Evolutionary conservation across 2,888 invertebrate genomes (phyloP), one percentile per base, ranked within the genome.

Genomic region (Junonia oenone): DNA sequence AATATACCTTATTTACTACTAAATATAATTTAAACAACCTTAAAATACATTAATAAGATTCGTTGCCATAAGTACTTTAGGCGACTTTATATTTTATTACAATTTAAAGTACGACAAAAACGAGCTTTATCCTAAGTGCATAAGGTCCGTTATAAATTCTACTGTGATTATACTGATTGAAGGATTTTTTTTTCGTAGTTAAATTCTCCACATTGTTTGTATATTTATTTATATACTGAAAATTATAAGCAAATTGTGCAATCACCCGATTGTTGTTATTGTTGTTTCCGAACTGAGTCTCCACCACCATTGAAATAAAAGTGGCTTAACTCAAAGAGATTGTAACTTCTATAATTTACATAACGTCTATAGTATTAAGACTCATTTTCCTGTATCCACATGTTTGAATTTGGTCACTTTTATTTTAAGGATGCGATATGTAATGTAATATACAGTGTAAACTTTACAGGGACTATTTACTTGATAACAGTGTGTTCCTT

Each of bases 231-330:
- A 17, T 4, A 38, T 13, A 37, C 29, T 33, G 22, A 47, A 47
- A 53, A 40, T 15, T 51, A 14, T 51, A 33, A 56, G 17, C 31
- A 53, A 40, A 51, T 35, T 33, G 47, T 47, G 56, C 51, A 51
- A 51, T 56, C 26, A 13, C 33, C 46, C 33, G 40, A 45, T 51
- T 26, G 27, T 45, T 49, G 55, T 56, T 47, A 40, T 51, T 43
- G 33, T 56, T 56, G 43, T 51, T 56, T 31, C 22, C 22, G 56
- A 47, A 47, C 38, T 17, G 2, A 26, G 40, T 9, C 38, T 56
- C 56, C 26, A 56, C 47, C 33, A 6, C 9, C 17, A 17, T n/a
- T 6, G 19, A 40, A 9, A 19, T 22, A 22, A 22, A 22, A 22
- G 5, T 22, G 22, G n/a, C n/a, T n/a, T n/a, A n/a, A n/a, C n/a